phyloP scores from a whole-genome alignment of 2,888 invertebrate genomes.

The Xanthostigma xanthostigma region DNA sequence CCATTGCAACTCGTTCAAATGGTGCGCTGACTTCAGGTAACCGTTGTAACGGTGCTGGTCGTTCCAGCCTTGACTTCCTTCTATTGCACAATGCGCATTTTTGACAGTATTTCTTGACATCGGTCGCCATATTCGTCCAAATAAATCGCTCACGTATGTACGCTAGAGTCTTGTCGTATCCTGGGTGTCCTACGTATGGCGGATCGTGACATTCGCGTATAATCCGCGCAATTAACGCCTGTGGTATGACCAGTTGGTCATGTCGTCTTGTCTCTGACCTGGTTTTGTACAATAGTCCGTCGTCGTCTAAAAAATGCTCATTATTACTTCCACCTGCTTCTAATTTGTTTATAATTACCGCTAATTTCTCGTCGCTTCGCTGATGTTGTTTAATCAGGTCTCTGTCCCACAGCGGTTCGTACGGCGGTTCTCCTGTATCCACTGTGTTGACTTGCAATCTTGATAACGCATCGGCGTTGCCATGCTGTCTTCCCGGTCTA shows the following conservation, averaged over 20 bases:
- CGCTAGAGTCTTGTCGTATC: constrained; percentile 11
- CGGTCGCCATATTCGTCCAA: constrained; percentile 12
- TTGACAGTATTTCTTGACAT: constrained; percentile 10
- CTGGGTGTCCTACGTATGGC: constrained; percentile 13
- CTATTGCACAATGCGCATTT: constrained; percentile 5
- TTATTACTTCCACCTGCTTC: neutral
- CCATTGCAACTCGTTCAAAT: constrained; percentile 15
- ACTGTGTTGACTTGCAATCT: too few relatives aligned
- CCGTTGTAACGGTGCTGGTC: constrained; percentile 12
- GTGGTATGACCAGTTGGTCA: neutral
- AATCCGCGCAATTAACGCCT: neutral
- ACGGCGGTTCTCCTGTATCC: neutral
- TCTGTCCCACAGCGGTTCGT: constrained; percentile 1
- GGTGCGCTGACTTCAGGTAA: constrained; percentile 11
- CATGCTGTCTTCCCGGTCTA: too few relatives aligned
- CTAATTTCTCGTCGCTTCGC: neutral
- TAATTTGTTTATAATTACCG: neutral
- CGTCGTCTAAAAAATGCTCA: neutral
- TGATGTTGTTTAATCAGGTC: neutral
- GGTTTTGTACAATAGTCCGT: constrained; percentile 1
- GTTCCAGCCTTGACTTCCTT: too few relatives aligned
- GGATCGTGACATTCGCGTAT: constrained; percentile 10
- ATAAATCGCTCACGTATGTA: constrained; percentile 9
- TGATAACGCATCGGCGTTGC: too few relatives aligned
- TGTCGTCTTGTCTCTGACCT: neutral